Percentiles rank a stretch among this genome's conserved stretches.
Conservation (phyloP, 2,797 vertebrate species). For the Carcharodon carcharias region DNA sequence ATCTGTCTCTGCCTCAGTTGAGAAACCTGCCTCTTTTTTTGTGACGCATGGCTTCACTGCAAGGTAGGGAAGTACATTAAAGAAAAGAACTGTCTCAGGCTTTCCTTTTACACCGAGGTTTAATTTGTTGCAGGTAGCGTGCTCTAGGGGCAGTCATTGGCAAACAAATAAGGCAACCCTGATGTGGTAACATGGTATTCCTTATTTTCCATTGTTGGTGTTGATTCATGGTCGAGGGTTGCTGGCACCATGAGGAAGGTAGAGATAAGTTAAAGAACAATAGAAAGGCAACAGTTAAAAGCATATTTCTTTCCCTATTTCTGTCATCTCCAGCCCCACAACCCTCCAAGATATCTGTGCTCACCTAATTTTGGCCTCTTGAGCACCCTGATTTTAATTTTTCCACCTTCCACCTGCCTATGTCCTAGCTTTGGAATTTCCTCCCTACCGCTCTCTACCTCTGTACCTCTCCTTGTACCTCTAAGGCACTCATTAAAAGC, state of each 20-base stretch:
- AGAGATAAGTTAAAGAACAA: background rate
- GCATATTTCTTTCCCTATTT: background rate
- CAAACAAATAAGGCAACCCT: background rate
- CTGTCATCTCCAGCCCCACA: too few species aligned
- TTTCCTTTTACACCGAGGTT: background rate
- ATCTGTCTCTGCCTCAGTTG: background rate
- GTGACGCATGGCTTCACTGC: background rate
- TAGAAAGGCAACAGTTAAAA: background rate
- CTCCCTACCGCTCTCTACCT: too few species aligned
- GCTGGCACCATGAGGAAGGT: background rate
- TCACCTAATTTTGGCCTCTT: too few species aligned
- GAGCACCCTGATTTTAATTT: too few species aligned
- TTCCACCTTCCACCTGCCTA: too few species aligned
- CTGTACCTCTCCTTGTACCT: too few species aligned
- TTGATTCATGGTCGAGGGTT: background rate
- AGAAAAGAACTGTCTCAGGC: background rate
- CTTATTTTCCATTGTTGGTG: background rate
- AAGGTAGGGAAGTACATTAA: background rate
- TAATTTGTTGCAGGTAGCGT: background rate
- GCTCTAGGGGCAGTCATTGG: background rate
- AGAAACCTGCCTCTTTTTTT: background rate
- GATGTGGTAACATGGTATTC: background rate
- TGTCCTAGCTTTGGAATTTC: too few species aligned
- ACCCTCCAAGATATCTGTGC: too few species aligned
- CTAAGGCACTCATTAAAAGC: too few species aligned